Base-by-base conservation (phyloP, 2,797 vertebrate species). In the Crenuchus spilurus region DNA sequence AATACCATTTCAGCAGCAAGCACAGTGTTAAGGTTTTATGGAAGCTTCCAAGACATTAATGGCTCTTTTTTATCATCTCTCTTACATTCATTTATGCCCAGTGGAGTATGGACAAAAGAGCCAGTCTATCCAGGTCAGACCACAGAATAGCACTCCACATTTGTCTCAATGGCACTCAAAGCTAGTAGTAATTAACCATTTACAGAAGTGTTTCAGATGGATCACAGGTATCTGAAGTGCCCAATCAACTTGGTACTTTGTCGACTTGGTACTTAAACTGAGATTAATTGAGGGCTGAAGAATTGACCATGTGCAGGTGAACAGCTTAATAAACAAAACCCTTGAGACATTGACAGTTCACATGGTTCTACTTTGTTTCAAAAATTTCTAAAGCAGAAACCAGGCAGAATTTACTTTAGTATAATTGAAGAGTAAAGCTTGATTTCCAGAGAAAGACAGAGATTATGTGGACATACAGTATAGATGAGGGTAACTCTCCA, bases 271-370 rank as follows among this genome's bases (percentile, higher is more conserved):
- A n/a, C n/a, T 41, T n/a, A 31, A 65, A 70, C 35, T n/a, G 42
- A 72, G 73, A 80, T 73, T 69, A 72, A 76, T 64, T 42, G 42
- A 51, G 51, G 33, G 66, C 41, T 80, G 70, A 64, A n/a, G 14
- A 80, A 73, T 70, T 28, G 49, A 48, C 35, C 7, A 14, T 44
- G 33, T 67, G 62, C 58, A 49, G 58, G 41, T 60, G 57, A 73
- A 51, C 16, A 35, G 42, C 44, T 57, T 72, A 44, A 55, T 80
- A 80, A 80, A 76, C 74, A 80, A 70, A 63, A 48, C 58, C n/a
- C 46, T 18, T 41, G 18, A 72, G 55, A n/a, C 69, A 76, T 55
- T 26, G 37, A 31, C 24, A 7, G 16, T 13, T 30, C 28, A 41
- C 24, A 31, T 57, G 52, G 28, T 55, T 9, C 7, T 35, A 30